Evolutionary conservation across 2,797 vertebrate species (phyloP).

Genomic region (Sebastes hopkinsi): DNA sequence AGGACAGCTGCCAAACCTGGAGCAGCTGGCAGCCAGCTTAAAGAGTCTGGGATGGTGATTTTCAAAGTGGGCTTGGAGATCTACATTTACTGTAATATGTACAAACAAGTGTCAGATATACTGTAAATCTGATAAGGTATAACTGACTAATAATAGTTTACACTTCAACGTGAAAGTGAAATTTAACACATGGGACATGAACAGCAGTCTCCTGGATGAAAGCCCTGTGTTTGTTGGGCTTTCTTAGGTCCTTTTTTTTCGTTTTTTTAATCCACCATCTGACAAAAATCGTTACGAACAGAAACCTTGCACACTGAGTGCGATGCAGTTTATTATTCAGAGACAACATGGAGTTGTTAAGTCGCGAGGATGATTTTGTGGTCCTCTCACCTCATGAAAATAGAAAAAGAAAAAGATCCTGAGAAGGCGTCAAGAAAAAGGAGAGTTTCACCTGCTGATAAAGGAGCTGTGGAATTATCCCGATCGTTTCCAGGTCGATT

Average conservation of each 20-base stretch:
- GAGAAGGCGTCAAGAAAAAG: no score
- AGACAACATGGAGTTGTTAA: not conserved
- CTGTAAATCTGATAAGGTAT: not conserved
- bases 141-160: not conserved
- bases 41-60: not conserved
- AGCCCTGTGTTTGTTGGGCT: not conserved
- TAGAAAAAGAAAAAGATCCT: not conserved
- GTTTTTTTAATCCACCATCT: no score
- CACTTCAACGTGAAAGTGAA: not conserved
- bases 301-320: not conserved
- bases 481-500: no score
- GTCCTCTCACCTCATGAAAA: not conserved
- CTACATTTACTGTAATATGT: not conserved
- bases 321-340: no score
- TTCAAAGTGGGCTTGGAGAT: not conserved
- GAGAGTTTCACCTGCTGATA: no score
- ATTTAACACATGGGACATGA: not conserved
- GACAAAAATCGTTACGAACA: not conserved
- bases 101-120: not conserved
- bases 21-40: not conserved
- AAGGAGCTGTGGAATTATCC: no score
- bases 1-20: slow-evolving; percentile 8
- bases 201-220: not conserved
- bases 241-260: no score
- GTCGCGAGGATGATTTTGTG: not conserved